Evolutionary conservation across 2,888 invertebrate genomes (phyloP), one percentile per base, ranked within the genome.

Genomic region (Zele albiditarsus): DNA sequence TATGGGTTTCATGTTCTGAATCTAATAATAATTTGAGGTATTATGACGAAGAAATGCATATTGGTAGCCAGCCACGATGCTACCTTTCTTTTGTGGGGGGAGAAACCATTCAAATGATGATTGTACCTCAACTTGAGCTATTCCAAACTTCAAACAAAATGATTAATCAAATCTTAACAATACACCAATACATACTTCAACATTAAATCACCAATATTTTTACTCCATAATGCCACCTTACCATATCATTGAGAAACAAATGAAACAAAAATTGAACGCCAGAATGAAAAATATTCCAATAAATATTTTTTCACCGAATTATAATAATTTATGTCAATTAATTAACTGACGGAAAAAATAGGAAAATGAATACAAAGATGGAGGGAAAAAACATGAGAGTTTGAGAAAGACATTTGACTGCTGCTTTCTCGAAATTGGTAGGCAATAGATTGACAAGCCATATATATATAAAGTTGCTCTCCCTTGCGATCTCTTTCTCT

Each of bases 251-350:
- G 3, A 2, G 31, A 31, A 31, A 16, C 1, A 31, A 31, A 63
- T 8, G 14, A 33, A 63, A 33, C 16, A 63, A 28, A 20, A 33
- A 31, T n/a, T 23, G 16, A 62, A 62, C 16, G 14, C 12, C 8
- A 0, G 5, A 42, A 42, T 31, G 16, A 65, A 31, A 65, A 12
- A 65, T 16, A 23, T 8, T 33, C n/a, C 23, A 12, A 62, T 20
- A 49, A 8, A 12, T 0, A 38, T 23, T 67, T 67, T 46, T 49
- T 67, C 49, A 49, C 49, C 27, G 20, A 23, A 27, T 67, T 67
- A 67, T 67, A 49, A 67, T 67, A 49, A 49, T 67, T 67, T 67
- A 67, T 67, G 67, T 27, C 49, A 49, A 67, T 67, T 20, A 49
- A 67, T 46, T 42, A n/a, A 67, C 8, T 65, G 28, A 20, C 4